Evolutionary conservation across 2,888 invertebrate species (phyloP), one percentile per base, ranked within the genome.

Genomic region (Troides oblongomaculatus): DNA sequence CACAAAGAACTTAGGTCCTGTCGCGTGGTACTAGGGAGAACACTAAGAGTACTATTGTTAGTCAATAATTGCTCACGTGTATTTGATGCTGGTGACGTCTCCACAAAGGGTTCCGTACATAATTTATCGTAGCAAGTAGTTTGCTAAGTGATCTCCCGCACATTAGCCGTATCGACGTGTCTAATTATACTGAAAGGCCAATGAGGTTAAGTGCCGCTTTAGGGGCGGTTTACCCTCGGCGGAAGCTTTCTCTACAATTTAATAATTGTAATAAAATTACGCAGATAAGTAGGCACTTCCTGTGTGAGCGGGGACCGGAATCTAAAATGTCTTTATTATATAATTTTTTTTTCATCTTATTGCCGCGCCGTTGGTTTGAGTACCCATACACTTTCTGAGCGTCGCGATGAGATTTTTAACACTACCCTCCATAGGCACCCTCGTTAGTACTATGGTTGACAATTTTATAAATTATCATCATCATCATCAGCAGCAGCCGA

Each of bases 121-220:
- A 70, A 70, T 70, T 61, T 5, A 69, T 63, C 30, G 36, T 59
- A 66, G 36, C 43, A n/a, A 59, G 66, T 68, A 63, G 58, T 70
- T 66, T 43, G 39, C 70, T 70, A 39, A 70, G 70, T 70, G 70
- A 63, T 66, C 50, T 60, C 59, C 63, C 70, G 63, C 63, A 63
- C 66, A 70, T 70, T 70, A 70, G 50, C 66, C n/a, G 69, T 70
- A 70, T 63, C 62, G 70, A 70, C 66, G 70, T 67, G 66, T 66
- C 66, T 70, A 66, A 70, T 70, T 66, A 70, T 60, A 23, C 58
- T 59, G 46, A 65, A 62, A 68, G 66, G 63, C 46, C 62, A 74
- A 77, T 72, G 71, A 75, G 73, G 74, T 76, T 77, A 76, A 74
- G 74, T 69, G 73, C 71, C 74, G 72, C 71, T 74, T 70, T 72